A percentile compares a stretch with the other conserved stretches of the same genome.
phyloP scores from a whole-genome alignment of 2,113 vertebrate species.

The Gymnorhina tibicen region DNA sequence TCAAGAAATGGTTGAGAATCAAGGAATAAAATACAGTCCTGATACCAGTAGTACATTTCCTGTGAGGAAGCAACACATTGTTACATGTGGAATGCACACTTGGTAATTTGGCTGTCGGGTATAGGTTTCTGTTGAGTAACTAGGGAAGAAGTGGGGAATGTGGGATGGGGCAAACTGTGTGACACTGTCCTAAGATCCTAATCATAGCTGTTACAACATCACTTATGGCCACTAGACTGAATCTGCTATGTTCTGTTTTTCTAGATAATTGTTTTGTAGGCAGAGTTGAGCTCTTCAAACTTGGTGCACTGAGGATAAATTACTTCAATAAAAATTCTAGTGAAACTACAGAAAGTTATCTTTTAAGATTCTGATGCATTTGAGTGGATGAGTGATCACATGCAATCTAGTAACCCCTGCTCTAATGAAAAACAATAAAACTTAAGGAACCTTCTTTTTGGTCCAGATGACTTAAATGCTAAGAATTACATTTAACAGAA shows the following conservation, averaged over 20 bases:
- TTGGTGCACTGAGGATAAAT: conserved; percentile 23
- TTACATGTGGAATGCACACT: neutral
- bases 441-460: neutral
- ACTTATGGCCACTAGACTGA: neutral
- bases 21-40: neutral
- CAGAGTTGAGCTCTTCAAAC: neutral
- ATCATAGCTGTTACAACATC: neutral
- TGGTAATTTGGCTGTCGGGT: neutral
- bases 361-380: neutral
- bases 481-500: conserved; percentile 7
- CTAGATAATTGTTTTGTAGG: neutral
- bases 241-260: neutral
- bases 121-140: conserved; percentile 17
- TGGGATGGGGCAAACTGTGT: neutral
- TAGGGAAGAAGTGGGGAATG: neutral
- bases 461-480: neutral
- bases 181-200: neutral
- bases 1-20: neutral
- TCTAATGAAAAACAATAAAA: neutral
- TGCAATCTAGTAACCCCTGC: neutral
- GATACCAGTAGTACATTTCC: neutral
- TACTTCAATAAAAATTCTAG: conserved; percentile 31
- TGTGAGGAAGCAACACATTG: neutral
- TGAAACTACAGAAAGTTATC: conserved; percentile 28
- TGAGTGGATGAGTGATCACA: neutral